Percentiles rank a stretch among this genome's conserved stretches.
phyloP scores from a whole-genome alignment of 1,140 invertebrate genomes.

The Drosophila melanica region DNA sequence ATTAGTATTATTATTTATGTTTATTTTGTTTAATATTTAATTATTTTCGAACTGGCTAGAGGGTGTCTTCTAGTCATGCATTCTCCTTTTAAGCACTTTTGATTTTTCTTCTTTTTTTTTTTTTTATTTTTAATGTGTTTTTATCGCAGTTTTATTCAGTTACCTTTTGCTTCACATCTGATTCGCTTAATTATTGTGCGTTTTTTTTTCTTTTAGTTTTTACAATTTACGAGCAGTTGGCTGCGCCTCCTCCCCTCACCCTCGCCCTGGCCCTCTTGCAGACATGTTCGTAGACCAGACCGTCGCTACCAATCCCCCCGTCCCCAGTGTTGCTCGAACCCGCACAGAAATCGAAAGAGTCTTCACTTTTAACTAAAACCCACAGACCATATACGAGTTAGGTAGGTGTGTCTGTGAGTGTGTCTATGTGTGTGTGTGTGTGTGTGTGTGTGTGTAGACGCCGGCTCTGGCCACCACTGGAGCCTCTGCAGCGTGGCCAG shows the following conservation, averaged over 20 bases:
- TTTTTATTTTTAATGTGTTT: constrained; percentile 4
- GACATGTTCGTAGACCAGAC: constrained; percentile 9
- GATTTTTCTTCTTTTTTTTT: background rate
- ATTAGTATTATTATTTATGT: too few relatives aligned
- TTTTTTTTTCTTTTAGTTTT: constrained; percentile 13
- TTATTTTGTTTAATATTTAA: background rate
- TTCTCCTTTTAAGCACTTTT: background rate
- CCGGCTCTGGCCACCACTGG: constrained; percentile 11
- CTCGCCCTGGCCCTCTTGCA: background rate
- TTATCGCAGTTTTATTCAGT: constrained; percentile 11
- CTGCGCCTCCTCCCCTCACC: background rate
- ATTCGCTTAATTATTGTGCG: constrained; percentile 23
- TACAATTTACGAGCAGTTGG: constrained; percentile 13
- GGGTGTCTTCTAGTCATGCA: background rate
- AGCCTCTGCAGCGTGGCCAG: constrained; percentile 64
- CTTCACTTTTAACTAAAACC: constrained; percentile 19
- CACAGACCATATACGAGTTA: constrained; percentile 83
- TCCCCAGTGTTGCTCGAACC: background rate
- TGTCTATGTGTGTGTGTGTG: background rate
- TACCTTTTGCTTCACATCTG: constrained; percentile 16
- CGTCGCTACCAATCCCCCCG: background rate
- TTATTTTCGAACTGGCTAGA: background rate
- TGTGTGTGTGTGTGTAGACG: constrained; percentile 84
- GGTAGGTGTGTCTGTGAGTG: background rate
- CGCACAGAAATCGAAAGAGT: constrained; percentile 1